Conservation (phyloP, 2,113 vertebrate genomes). For the Pelmatolapia mariae region DNA sequence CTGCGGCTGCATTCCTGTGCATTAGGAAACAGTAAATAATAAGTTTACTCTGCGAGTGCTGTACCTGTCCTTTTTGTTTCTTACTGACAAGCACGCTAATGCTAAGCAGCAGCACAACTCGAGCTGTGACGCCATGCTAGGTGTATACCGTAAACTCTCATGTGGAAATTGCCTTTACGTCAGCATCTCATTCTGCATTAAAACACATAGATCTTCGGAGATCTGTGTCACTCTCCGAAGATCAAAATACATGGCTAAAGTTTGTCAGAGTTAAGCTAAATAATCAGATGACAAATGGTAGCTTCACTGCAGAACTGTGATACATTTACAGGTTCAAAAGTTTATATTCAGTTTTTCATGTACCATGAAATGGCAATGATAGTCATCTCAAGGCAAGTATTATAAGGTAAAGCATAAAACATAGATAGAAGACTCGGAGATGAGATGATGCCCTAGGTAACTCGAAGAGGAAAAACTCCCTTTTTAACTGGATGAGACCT, state of each 20-base stretch:
- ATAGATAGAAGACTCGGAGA: background rate
- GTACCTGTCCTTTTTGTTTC: background rate
- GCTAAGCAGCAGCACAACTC: background rate
- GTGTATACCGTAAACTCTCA: background rate
- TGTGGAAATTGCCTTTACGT: slow-evolving; percentile 14
- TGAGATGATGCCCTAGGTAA: background rate
- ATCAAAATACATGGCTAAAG: background rate
- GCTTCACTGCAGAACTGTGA: background rate
- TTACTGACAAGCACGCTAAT: background rate
- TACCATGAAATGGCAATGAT: background rate
- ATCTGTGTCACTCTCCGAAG: background rate
- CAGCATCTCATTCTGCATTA: background rate
- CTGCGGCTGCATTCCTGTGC: slow-evolving; percentile 17
- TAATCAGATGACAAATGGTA: background rate
- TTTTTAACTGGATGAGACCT: background rate
- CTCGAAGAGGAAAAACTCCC: background rate
- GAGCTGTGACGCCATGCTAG: background rate
- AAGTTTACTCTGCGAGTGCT: slow-evolving; percentile 4
- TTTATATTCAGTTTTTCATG: background rate
- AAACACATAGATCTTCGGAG: background rate
- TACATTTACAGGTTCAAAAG: background rate
- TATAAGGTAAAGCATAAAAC: background rate
- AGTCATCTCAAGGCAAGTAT: background rate
- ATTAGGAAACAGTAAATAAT: slow-evolving; percentile 35
- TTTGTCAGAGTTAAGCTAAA: background rate